Evolutionary conservation across 2,888 invertebrate genomes (phyloP), one percentile per base, ranked within the genome.

Genomic region (Blera fallax): DNA sequence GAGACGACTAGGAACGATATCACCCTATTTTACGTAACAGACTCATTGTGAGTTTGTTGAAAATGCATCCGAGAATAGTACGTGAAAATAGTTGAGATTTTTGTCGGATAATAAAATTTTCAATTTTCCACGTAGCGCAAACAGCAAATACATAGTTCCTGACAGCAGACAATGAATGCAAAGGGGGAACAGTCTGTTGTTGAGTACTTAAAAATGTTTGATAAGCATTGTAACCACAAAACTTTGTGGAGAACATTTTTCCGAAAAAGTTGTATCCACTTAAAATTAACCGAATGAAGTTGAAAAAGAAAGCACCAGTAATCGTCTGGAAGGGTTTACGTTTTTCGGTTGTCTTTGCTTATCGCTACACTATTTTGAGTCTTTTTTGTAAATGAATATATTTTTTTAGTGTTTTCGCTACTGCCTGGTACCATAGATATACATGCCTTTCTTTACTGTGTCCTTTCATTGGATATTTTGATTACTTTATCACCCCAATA

Each of bases 21-120:
- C 73, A 76, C 76, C 58, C 50, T 45, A 40, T 56, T 76, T 62
- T 45, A 50, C 43, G 52, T 76, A 70, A 70, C 69, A 52, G 64
- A 52, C 58, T 72, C 56, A 72, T 72, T 77, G 56, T 45, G 58
- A 83, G 65, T 72, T 67, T 67, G 78, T 62, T 67, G 67, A 48
- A 78, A 78, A 83, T 69, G 45, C 54, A 77, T 67, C 72, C 21
- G 34, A 16, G 43, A 27, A 43, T 67, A 70, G 52, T 74, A 70
- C 43, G 67, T 73, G 50, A 3, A 62, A 73, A 80, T 67, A 52
- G 58, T 76, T 80, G 11, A 72, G 58, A 80, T 78, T 78, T 73
- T 78, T 54, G 43, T 52, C 21, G 48, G 58, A 83, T 83, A 67
- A 76, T 76, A 76, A 62, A 72, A 72, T 81, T 77, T 85, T 70